Evolutionary conservation across 1,140 invertebrate genomes (phyloP).

Genomic region (Megathymus violae): DNA sequence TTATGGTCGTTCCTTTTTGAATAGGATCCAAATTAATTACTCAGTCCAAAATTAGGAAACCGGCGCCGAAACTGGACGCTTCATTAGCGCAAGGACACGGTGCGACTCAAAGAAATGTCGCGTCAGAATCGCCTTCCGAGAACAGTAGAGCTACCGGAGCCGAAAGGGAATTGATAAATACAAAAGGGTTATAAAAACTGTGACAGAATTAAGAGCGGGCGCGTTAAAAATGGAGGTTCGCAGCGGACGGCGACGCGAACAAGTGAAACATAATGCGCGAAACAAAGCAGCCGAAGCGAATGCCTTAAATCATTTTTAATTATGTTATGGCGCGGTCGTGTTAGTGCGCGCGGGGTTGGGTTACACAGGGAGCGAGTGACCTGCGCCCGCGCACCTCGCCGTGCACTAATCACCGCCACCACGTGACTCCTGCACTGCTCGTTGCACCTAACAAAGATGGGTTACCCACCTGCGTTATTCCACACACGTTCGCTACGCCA

Average conservation of each 20-base stretch:
- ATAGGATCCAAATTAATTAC: slow-evolving; percentile 18
- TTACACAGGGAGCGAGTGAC: slow-evolving; percentile 59
- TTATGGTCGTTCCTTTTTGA: background rate
- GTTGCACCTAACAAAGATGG: background rate
- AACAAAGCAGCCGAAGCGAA: slow-evolving; percentile 83
- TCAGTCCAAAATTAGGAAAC: slow-evolving; percentile 37
- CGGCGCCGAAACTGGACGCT: slow-evolving; percentile 71
- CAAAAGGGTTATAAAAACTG: slow-evolving; percentile 82
- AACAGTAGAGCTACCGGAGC: slow-evolving; percentile 78
- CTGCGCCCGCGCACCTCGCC: slow-evolving; percentile 45
- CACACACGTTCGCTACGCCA: too few relatives aligned
- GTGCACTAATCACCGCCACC: slow-evolving; percentile 36
- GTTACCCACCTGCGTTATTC: too few relatives aligned
- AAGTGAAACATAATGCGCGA: slow-evolving; percentile 82
- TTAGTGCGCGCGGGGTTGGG: slow-evolving; percentile 59
- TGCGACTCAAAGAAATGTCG: slow-evolving; percentile 70
- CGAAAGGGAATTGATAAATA: slow-evolving; percentile 80
- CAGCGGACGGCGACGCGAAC: slow-evolving; percentile 71
- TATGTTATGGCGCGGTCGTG: slow-evolving; percentile 78
- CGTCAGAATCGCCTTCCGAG: slow-evolving; percentile 76
- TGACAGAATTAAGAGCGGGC: slow-evolving; percentile 81
- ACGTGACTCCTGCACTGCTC: slow-evolving; percentile 16
- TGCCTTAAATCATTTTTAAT: slow-evolving; percentile 84
- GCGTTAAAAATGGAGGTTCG: slow-evolving; percentile 71
- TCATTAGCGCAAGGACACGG: slow-evolving; percentile 72